phyloP scores from a whole-genome alignment of 2,888 invertebrate genomes.

The Adelphocoris suturalis region DNA sequence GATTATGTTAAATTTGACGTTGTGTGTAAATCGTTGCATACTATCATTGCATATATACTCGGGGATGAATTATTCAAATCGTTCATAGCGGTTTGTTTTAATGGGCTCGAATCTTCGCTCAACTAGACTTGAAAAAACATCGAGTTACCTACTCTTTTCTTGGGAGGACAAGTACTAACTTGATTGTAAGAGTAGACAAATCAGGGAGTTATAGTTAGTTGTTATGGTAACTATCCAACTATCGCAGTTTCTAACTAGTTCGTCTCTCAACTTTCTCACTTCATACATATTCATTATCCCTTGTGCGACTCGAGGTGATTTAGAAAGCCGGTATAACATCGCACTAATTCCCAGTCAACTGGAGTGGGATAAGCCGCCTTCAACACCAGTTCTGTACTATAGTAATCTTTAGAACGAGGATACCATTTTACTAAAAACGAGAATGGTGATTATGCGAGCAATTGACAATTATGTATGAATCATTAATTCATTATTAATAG shows the following conservation, averaged over 20 bases:
- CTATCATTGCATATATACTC: too few species aligned
- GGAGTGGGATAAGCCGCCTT: too few species aligned
- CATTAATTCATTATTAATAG: too few species aligned
- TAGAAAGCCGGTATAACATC: not conserved
- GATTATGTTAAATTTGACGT: too few species aligned
- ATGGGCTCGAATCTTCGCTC: not conserved
- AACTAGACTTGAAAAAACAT: not conserved
- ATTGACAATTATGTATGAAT: too few species aligned
- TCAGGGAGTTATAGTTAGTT: not conserved
- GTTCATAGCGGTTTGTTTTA: not conserved
- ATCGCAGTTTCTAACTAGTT: not conserved
- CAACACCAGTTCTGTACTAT: too few species aligned
- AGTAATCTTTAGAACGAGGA: too few species aligned
- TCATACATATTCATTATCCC: slow-evolving; percentile 10
- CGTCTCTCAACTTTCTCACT: not conserved
- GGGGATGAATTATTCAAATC: not conserved
- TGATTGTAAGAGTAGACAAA: slow-evolving; percentile 3
- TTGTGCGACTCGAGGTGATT: not conserved
- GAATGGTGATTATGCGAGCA: too few species aligned
- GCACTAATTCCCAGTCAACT: too few species aligned
- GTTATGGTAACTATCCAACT: not conserved
- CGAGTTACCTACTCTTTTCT: not conserved
- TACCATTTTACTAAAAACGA: too few species aligned
- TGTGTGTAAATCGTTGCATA: too few species aligned
- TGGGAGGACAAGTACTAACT: not conserved